Base-by-base conservation (phyloP, 2,888 invertebrate genomes). In the Amaurobius ferox region DNA sequence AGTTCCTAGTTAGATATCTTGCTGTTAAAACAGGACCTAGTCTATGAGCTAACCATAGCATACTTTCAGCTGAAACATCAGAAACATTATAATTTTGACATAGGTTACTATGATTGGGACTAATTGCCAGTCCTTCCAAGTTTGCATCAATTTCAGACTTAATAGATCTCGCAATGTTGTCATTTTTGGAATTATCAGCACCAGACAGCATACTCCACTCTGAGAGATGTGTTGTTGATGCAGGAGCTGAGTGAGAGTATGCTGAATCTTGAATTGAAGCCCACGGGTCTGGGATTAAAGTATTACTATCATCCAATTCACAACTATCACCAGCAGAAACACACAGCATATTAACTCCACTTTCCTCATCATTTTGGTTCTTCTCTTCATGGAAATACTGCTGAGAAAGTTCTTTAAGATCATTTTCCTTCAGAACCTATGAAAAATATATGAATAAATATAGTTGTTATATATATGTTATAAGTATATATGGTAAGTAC, bases 21-120 rank as follows among this genome's bases (percentile, higher is more conserved):
- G 98, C 97, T 0, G 97, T 97, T 29, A 99, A 93, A 67, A 98
- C 96, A 0, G 99, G 98, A 0, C 99, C 99, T 23, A 99, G 92
- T 88, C 98, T 94, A 92, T 98, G 96, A 0, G 97, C 95, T 83
- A 99, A 91, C 98, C 98, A 98, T 87, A 97, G 94, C 0, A 97
- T 92, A 90, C 96, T 96, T 90, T 96, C 97, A 0, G 95, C 94
- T 90, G 96, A 95, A 94, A 96, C 96, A 90, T 96, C 96, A 0
- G 96, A 90, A 39, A 91, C 90, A 80, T 90, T 89, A 39, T 86
- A 85, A 29, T 89, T 88, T 77, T 48, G 67, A 29, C 26, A 64
- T 78, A 39, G 23, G 73, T 55, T 32, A 30, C 19, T 66, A 55
- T 28, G 48, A 29, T 9, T 55, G 13, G 16, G 23, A 30, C 11